phyloP scores from a whole-genome alignment of 2,113 vertebrate species.

The Leucoraja erinaceus region DNA sequence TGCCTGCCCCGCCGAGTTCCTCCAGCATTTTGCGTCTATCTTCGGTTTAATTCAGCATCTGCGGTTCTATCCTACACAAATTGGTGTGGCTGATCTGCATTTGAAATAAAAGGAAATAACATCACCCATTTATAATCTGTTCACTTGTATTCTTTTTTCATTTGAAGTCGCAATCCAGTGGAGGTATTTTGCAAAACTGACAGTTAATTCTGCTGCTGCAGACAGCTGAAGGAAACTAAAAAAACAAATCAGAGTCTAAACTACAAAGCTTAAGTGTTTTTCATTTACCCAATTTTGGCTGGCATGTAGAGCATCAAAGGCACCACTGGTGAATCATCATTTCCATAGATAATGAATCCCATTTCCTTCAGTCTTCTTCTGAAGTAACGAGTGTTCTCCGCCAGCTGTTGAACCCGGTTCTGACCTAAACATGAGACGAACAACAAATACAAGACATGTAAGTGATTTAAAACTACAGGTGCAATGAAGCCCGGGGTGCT shows the following conservation, averaged over 20 bases:
- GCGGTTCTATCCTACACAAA: not conserved
- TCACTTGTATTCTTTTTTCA: not conserved
- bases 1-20: no score
- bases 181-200: not conserved
- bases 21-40: no score
- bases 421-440: conserved; percentile 57
- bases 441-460: not conserved
- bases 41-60: no score
- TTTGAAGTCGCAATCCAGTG: not conserved
- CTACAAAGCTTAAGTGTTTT: conserved; percentile 17
- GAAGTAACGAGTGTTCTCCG: conserved; percentile 85
- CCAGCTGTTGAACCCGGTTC: conserved; percentile 74
- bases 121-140: not conserved
- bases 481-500: not conserved
- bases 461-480: conserved; percentile 32
- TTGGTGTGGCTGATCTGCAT: not conserved
- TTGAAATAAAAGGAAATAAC: conserved; percentile 2
- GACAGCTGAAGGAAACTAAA: not conserved
- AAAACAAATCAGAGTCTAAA: not conserved
- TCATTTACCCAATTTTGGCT: conserved; percentile 83
- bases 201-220: conserved; percentile 29
- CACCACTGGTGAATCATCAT: conserved; percentile 86
- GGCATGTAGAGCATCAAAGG: conserved; percentile 98
- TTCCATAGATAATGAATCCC: conserved; percentile 96
- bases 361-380: conserved; percentile 76